Conservation (phyloP, 2,888 invertebrate species). For the Hydropsyche betteni region DNA sequence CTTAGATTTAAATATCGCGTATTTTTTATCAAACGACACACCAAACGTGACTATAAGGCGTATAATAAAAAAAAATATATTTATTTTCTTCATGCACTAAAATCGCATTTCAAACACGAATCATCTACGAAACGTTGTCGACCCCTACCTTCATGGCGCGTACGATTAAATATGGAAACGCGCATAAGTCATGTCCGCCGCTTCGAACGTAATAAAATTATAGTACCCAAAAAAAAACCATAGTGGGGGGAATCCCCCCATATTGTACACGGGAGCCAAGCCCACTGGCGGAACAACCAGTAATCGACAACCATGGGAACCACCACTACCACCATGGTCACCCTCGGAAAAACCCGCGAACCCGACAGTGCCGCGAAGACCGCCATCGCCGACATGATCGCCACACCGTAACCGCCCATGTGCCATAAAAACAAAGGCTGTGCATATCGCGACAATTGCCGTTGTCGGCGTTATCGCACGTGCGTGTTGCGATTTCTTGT, state of each 20-base stretch:
- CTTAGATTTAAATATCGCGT: background rate
- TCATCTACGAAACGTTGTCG: constrained; percentile 25
- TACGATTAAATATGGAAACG: constrained; percentile 46
- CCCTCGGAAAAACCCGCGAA: constrained; percentile 5
- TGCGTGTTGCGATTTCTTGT: constrained; percentile 19
- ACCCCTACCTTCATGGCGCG: constrained; percentile 37
- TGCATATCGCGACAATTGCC: no score
- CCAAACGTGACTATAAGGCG: no score
- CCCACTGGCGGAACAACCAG: constrained; percentile 43
- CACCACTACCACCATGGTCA: constrained; percentile 24
- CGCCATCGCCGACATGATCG: background rate
- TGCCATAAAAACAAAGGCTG: background rate
- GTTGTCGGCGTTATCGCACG: background rate
- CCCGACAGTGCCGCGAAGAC: background rate
- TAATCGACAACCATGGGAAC: constrained; percentile 43
- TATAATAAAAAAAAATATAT: no score
- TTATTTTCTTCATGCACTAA: background rate
- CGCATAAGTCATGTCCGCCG: constrained; percentile 49
- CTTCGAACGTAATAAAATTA: constrained; percentile 52
- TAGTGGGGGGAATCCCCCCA: constrained; percentile 38
- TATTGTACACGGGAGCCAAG: constrained; percentile 43
- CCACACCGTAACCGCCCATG: background rate
- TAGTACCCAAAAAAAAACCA: constrained; percentile 30
- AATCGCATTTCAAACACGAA: background rate
- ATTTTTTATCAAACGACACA: no score